A percentile compares a stretch with the other conserved stretches of the same genome.
phyloP scores from a whole-genome alignment of 2,113 vertebrate genomes.

The Thymallus thymallus region DNA sequence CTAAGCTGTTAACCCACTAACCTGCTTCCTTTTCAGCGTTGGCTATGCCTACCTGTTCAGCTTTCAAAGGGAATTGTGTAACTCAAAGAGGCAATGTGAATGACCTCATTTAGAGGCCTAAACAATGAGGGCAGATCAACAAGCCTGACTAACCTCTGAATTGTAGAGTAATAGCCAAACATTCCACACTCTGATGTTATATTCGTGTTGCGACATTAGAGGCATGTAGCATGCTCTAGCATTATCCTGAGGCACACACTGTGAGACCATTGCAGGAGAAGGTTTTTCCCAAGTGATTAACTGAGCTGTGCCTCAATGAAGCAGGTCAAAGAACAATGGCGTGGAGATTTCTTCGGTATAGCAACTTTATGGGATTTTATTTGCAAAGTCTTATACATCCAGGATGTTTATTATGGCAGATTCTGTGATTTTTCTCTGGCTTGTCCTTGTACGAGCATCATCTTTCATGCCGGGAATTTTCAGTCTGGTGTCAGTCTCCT shows the following conservation, averaged over 20 bases:
- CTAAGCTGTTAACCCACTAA: no score
- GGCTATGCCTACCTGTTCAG: no score
- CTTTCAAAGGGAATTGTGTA: no score
- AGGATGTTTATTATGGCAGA: not conserved
- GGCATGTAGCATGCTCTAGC: constrained; percentile 10
- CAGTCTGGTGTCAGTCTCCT: no score
- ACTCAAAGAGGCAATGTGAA: no score
- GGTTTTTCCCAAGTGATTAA: not conserved
- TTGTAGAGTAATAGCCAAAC: constrained; percentile 47
- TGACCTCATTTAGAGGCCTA: not conserved
- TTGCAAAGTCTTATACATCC: no score
- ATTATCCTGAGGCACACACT: constrained; percentile 29
- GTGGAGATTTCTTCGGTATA: constrained; percentile 26
- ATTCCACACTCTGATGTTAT: constrained; percentile 51
- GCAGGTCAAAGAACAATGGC: constrained; percentile 24
- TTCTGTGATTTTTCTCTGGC: constrained; percentile 6
- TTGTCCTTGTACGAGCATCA: not conserved
- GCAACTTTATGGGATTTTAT: not conserved
- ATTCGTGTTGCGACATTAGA: constrained; percentile 24
- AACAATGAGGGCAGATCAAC: not conserved
- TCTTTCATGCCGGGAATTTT: not conserved
- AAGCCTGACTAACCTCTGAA: constrained; percentile 17
- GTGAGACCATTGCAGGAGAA: constrained; percentile 20
- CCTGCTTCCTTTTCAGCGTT: no score
- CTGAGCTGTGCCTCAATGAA: constrained; percentile 36